These are phyloP conservation scores for Ciconia nigra DNA, from an alignment of 2,797 vertebrate genomes.

Conservation along the genomic window DNA sequence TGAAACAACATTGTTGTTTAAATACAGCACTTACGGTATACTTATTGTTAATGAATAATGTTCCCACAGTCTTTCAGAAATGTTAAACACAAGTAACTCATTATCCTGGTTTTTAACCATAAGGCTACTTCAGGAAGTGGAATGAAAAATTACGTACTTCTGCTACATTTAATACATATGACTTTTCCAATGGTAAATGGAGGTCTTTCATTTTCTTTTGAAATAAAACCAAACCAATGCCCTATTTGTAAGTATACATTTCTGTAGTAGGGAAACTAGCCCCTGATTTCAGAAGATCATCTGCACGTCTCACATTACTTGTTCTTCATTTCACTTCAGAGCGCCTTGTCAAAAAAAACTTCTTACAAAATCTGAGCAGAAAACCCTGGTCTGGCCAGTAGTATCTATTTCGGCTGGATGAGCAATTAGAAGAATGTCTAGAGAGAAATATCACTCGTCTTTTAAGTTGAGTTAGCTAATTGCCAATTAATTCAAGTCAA, in stretches of 20 bases:
- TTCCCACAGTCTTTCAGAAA: neutral
- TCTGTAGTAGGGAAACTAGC: neutral
- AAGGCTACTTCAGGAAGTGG: neutral
- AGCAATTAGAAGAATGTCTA: slow-evolving; percentile 25
- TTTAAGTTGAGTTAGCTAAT: slow-evolving; percentile 52
- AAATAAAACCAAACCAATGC: neutral
- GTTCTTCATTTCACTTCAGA: neutral
- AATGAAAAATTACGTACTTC: neutral
- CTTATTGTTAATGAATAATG: neutral
- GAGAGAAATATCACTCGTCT: slow-evolving; percentile 39
- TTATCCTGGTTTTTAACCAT: neutral
- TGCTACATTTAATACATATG: neutral
- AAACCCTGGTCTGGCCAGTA: neutral
- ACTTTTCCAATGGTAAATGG: neutral
- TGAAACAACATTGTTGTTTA: neutral
- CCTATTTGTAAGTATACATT: neutral
- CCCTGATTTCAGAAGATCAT: neutral
- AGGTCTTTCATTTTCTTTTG: neutral
- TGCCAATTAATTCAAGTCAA: slow-evolving; percentile 60
- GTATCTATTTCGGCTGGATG: neutral
- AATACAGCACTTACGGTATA: neutral
- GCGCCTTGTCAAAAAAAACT: neutral
- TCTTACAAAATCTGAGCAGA: rapidly evolving
- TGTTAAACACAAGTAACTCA: neutral
- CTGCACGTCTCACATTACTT: neutral